Evolutionary conservation across 2,797 vertebrate species (phyloP), one percentile per base, ranked within the genome.

Genomic region (Prunella strophiata): DNA sequence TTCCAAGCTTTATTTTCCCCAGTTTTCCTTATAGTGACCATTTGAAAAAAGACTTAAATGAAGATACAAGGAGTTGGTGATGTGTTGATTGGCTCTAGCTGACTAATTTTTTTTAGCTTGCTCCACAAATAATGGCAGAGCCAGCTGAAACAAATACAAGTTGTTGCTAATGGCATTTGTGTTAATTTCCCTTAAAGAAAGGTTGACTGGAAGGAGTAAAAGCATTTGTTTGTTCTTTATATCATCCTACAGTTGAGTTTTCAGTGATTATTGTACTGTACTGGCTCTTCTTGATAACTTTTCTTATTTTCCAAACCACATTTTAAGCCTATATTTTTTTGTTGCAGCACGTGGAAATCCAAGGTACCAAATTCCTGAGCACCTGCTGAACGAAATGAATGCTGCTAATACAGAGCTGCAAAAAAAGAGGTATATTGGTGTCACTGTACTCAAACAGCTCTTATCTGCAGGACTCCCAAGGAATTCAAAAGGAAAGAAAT

Each of bases 371-470:
- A 98, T 99, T 92, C 99, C 99, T 9, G 91, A 94, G 74, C 98
- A 98, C 55, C 98, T 99, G 59, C 95, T 99, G 88, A 97, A 98
- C 78, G 98, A 99, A 97, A 98, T 99, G 95, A 97, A 98, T 73
- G 98, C 98, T 85, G 98, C 98, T 91, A 99, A 99, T 82, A 27
- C 81, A 63, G 98, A 97, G 85, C 96, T 99, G 62, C 98, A 98
- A 65, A 97, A 97, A 82, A 98, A 96, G 95, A 99, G 99, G 99
- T 99, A 97, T 38, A 1, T 57, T 78, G 30, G 67, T 58, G 50
- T 54, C 30, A 54, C 63, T 62, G 8, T 2, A 16, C 54, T 86
- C n/a, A 10, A 68, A 32, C 47, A 85, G 42, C 76, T 93, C 43
- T 62, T 71, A 23, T 8, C 43, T 88, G 29, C 48, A n/a, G 21